phyloP scores from a whole-genome alignment of 92 coral and sea anemone species.

The Blastomussa wellsi region DNA sequence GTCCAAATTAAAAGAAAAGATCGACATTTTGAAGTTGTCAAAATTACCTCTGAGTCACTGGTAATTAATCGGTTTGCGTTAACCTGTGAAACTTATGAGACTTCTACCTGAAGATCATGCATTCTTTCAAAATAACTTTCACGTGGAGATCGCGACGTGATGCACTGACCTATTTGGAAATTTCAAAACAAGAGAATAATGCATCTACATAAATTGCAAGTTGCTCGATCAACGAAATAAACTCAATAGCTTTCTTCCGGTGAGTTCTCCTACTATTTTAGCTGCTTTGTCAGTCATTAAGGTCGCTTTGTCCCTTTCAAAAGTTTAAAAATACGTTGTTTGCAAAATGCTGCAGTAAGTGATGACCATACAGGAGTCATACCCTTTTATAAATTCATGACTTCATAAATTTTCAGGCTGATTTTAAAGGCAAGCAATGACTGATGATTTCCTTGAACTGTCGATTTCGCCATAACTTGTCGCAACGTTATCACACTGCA shows the following conservation, averaged over 20 bases:
- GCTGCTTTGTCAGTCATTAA: neutral
- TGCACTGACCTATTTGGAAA: neutral
- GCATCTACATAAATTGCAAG: neutral
- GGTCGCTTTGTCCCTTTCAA: neutral
- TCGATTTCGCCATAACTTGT: neutral
- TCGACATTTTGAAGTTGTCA: constrained; percentile 32
- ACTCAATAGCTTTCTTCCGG: neutral
- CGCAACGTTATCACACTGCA: neutral
- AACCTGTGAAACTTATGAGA: neutral
- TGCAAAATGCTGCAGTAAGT: constrained; percentile 26
- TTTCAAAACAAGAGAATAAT: constrained; percentile 20
- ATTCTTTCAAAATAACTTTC: constrained; percentile 13
- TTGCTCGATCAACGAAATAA: constrained; percentile 11
- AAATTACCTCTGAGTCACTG: neutral
- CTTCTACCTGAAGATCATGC: neutral
- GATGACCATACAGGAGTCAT: constrained; percentile 5
- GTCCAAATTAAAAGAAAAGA: constrained; percentile 12
- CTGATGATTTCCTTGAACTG: neutral
- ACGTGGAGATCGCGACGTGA: constrained; percentile 25
- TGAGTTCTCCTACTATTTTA: neutral
- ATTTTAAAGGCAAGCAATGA: constrained; percentile 1
- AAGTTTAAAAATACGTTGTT: neutral
- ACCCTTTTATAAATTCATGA: constrained; percentile 33
- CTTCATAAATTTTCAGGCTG: constrained; percentile 5
- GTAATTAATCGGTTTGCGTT: neutral